Evolutionary conservation across 2,113 vertebrate species (phyloP).

Genomic region (Speoplatyrhinus poulsoni): DNA sequence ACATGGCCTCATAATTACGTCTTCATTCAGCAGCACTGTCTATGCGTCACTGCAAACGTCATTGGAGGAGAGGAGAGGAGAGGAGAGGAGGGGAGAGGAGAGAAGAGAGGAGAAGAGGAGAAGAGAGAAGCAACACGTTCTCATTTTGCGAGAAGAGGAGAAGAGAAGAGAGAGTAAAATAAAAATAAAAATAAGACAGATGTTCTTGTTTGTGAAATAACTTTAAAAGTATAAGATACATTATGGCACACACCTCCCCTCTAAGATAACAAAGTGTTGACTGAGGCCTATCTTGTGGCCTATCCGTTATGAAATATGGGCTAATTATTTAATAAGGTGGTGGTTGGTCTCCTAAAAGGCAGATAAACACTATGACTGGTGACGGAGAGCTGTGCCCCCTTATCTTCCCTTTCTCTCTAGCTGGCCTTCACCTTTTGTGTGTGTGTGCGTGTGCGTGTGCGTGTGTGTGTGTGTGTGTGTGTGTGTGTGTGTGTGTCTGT

Average conservation of each 20-base stretch:
- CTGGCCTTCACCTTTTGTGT: conserved; percentile 2
- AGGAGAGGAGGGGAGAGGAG: no score
- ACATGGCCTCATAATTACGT: conserved; percentile 60
- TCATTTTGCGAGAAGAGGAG: neutral
- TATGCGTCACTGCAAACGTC: conserved; percentile 70
- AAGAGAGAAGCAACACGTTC: no score
- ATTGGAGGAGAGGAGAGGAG: conserved; percentile 17
- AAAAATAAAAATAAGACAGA: neutral
- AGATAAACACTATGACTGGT: conserved; percentile 57
- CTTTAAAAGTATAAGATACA: conserved; percentile 18
- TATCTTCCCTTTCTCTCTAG: neutral
- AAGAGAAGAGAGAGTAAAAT: neutral
- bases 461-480: no score
- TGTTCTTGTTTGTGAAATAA: conserved; percentile 22
- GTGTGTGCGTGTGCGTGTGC: neutral
- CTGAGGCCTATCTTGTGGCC: conserved; percentile 51
- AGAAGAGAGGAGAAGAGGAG: no score
- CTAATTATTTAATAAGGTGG: conserved; percentile 62
- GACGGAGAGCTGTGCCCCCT: conserved; percentile 10
- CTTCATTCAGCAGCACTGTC: conserved; percentile 60
- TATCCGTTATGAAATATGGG: conserved; percentile 60
- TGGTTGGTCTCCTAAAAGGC: conserved; percentile 42
- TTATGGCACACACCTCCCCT: conserved; percentile 19
- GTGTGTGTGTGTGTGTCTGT: no score
- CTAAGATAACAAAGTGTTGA: conserved; percentile 55